These are phyloP conservation scores for Halcyon senegalensis DNA, from an alignment of 2,113 vertebrate genomes.

Conservation along the genomic window DNA sequence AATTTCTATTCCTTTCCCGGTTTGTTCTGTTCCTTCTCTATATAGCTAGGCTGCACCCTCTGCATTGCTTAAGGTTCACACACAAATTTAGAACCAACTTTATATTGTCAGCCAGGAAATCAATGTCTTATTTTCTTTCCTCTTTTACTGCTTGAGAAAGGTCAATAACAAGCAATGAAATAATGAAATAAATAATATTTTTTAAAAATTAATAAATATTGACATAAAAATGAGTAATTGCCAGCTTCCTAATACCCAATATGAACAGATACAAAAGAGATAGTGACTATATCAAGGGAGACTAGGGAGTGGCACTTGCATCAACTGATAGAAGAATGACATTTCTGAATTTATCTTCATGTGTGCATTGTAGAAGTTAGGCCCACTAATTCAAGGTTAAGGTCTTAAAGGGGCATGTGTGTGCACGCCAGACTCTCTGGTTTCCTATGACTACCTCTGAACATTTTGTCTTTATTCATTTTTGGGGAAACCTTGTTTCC, in stretches of 20 bases:
- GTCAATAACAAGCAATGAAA: background rate
- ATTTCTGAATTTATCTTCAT: background rate
- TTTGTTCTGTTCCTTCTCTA: background rate
- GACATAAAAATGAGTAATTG: background rate
- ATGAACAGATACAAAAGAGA: background rate
- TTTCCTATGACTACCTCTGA: background rate
- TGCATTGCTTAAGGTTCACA: background rate
- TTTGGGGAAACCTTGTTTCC: background rate
- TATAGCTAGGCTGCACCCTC: background rate
- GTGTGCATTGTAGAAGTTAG: background rate
- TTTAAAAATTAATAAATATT: background rate
- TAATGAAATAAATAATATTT: background rate
- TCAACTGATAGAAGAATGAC: background rate
- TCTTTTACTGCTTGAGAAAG: background rate
- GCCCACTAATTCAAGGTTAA: background rate
- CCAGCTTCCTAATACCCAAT: background rate
- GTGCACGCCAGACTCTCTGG: background rate
- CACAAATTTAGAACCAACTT: background rate
- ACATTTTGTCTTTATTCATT: background rate
- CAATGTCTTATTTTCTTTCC: background rate
- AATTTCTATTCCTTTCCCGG: background rate
- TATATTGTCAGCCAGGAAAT: background rate
- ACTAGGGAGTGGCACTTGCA: background rate
- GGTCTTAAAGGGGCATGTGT: background rate
- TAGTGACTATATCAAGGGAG: background rate